Conservation (phyloP, 1,140 invertebrate genomes). For the Pectinophora gossypiella region DNA sequence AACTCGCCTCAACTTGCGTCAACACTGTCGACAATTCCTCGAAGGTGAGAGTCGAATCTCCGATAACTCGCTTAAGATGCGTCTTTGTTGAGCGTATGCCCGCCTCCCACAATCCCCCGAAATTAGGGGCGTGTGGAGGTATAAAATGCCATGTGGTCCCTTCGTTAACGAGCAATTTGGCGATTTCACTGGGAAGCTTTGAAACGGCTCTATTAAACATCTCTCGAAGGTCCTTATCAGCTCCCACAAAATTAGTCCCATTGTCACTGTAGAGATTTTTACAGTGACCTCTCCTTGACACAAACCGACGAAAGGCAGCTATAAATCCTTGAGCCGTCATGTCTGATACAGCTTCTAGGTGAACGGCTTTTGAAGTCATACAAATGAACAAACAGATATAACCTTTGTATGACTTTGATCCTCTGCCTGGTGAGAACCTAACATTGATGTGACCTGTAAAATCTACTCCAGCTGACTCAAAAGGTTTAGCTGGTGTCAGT, state of each 20-base stretch:
- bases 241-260: conserved; percentile 44
- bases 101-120: too few species aligned
- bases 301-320: conserved; percentile 23
- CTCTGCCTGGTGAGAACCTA: background rate
- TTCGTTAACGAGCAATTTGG: too few species aligned
- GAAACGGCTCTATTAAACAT: too few species aligned
- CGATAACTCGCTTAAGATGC: conserved; percentile 14
- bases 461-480: background rate
- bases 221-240: too few species aligned
- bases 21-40: conserved; percentile 16
- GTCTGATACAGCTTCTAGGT: conserved; percentile 25
- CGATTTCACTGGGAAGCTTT: too few species aligned
- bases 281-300: background rate
- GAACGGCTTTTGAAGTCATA: conserved; percentile 15
- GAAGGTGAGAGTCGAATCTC: too few species aligned
- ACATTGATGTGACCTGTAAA: background rate
- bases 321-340: conserved; percentile 30
- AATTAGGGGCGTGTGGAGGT: too few species aligned
- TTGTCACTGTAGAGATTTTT: conserved; percentile 14
- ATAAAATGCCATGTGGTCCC: too few species aligned
- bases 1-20: conserved; percentile 17
- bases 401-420: background rate
- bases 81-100: conserved; percentile 9
- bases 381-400: conserved; percentile 10
- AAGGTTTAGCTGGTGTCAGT: background rate